Percentiles rank a stretch among this genome's conserved stretches.
These are phyloP conservation scores for Hoplostethus mediterraneus DNA, from an alignment of 2,797 vertebrate genomes.

Conservation along the genomic window DNA sequence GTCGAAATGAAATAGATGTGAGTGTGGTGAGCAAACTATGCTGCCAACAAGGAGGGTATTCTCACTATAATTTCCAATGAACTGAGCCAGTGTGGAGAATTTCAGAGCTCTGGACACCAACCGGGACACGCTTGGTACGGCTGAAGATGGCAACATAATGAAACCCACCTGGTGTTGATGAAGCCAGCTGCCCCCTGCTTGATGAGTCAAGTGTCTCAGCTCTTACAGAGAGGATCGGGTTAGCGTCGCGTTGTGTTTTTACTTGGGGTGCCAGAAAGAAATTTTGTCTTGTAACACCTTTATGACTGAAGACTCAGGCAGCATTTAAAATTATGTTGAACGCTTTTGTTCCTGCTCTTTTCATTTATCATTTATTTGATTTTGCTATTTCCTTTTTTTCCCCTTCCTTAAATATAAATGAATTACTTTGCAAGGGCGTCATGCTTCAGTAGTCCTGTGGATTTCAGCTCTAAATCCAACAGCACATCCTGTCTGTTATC, in stretches of 20 bases:
- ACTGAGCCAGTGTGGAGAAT: conserved; percentile 11
- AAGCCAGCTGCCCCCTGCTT: conserved; percentile 49
- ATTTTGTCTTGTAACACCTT: neutral
- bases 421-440: conserved; percentile 58
- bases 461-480: conserved; percentile 63
- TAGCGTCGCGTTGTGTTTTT: conserved; percentile 36
- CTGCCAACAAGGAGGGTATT: conserved; percentile 9
- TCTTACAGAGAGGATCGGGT: conserved; percentile 41
- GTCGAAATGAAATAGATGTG: neutral
- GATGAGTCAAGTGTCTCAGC: conserved; percentile 59
- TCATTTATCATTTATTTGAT: conserved; percentile 66
- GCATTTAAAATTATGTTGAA: conserved; percentile 48
- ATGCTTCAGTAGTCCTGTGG: conserved; percentile 58
- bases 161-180: conserved; percentile 66
- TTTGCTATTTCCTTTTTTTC: conserved; percentile 59
- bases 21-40: neutral
- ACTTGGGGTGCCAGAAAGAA: neutral
- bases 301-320: conserved; percentile 18
- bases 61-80: conserved; percentile 15
- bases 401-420: conserved; percentile 65
- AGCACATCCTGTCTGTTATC: conserved; percentile 69
- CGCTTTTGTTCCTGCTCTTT: conserved; percentile 19
- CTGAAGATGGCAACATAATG: conserved; percentile 68
- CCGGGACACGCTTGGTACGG: conserved; percentile 18
- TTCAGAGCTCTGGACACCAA: conserved; percentile 29